These are phyloP conservation scores for Brevimyrus niger DNA, from an alignment of 2,113 vertebrate genomes.

Conservation along the genomic window DNA sequence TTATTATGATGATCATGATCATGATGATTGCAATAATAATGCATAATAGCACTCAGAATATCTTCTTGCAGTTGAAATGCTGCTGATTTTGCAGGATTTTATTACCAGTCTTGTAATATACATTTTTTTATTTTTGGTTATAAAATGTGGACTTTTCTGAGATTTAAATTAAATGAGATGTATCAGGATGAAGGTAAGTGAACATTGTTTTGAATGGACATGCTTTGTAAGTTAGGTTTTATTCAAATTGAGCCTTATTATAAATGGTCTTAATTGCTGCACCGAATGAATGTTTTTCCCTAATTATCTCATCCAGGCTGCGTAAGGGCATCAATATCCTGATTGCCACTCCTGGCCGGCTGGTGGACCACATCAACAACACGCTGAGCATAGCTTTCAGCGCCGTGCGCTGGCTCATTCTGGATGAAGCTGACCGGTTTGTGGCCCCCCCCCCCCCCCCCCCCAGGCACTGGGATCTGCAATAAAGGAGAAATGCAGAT, in stretches of 20 bases:
- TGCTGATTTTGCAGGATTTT: background rate
- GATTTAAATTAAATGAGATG: background rate
- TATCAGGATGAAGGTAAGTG: background rate
- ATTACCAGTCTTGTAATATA: background rate
- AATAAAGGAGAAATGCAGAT: background rate
- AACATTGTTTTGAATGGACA: background rate
- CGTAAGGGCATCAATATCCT: conserved; percentile 95
- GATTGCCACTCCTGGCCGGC: conserved; percentile 84
- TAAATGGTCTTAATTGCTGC: background rate
- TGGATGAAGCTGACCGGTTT: conserved; percentile 96
- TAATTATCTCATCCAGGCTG: conserved; percentile 55
- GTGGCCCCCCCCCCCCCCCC: background rate
- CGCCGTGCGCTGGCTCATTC: conserved; percentile 73
- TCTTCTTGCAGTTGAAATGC: background rate
- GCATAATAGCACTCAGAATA: background rate
- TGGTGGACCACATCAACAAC: conserved; percentile 89
- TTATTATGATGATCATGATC: background rate
- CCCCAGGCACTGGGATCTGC: background rate
- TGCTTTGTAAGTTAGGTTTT: background rate
- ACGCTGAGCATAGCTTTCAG: conserved; percentile 80
- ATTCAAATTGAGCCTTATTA: background rate
- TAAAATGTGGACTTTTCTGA: background rate
- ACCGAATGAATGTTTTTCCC: background rate
- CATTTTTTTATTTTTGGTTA: background rate
- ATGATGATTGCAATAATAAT: background rate